Evolutionary conservation across 37 sponge, comb jelly and placozoan genomes (phyloP).

Genomic region (Axinella damicornis): DNA sequence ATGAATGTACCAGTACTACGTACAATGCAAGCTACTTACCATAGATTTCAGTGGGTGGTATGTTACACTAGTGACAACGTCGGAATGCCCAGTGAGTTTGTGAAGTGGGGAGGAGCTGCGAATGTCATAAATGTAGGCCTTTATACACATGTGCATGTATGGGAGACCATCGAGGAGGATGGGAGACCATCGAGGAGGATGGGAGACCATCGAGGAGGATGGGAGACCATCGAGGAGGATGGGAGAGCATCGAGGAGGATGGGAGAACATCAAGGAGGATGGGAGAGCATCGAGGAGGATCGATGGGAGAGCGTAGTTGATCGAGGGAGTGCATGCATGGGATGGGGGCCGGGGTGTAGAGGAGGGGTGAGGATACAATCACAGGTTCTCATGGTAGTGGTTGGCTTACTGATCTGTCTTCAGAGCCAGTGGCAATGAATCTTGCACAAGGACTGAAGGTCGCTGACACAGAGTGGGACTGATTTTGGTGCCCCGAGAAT

Average conservation of each 20-base stretch:
- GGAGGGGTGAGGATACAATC: too few relatives aligned
- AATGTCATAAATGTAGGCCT: constrained; percentile 90
- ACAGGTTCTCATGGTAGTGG: too few relatives aligned
- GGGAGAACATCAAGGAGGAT: too few relatives aligned
- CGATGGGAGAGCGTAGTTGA: too few relatives aligned
- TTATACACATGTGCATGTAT: not conserved
- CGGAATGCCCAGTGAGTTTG: constrained; percentile 74
- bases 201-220: too few relatives aligned
- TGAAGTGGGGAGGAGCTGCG: constrained; percentile 62
- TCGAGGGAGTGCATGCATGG: too few relatives aligned
- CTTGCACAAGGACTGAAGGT: constrained; percentile 89
- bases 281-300: too few relatives aligned
- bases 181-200: not conserved
- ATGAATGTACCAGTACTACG: too few relatives aligned
- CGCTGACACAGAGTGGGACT: constrained; percentile 61
- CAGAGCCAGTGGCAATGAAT: constrained; percentile 89
- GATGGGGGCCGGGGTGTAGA: too few relatives aligned
- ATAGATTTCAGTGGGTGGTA: constrained; percentile 75
- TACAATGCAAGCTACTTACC: too few relatives aligned
- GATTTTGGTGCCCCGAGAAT: constrained; percentile 54
- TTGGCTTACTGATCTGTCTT: constrained; percentile 82
- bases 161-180: not conserved
- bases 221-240: too few relatives aligned
- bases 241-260: too few relatives aligned
- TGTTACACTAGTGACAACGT: constrained; percentile 57